Conservation (phyloP, 1,140 invertebrate species). For the Orchesella cincta region DNA sequence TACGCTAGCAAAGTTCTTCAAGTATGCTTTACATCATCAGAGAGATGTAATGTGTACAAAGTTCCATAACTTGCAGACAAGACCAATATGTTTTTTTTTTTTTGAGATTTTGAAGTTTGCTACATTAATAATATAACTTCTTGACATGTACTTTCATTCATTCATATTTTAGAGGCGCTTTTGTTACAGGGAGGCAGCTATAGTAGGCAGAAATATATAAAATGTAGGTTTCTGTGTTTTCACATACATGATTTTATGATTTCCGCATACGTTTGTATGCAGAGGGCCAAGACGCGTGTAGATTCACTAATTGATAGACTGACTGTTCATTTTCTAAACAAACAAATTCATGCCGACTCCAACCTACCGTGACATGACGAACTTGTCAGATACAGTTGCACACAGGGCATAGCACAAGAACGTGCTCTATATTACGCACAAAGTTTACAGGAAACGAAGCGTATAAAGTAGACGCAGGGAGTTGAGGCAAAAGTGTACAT, state of each 20-base stretch:
- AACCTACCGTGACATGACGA: background rate
- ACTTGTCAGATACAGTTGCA: background rate
- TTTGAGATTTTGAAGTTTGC: too few species aligned
- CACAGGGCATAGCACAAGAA: background rate
- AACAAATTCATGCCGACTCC: background rate
- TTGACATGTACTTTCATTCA: background rate
- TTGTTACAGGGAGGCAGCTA: background rate
- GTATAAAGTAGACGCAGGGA: background rate
- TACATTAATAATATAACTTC: background rate
- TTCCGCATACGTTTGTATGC: too few species aligned
- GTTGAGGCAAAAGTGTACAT: background rate
- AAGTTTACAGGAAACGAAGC: background rate
- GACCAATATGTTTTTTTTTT: too few species aligned
- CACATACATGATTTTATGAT: background rate
- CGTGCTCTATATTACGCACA: background rate
- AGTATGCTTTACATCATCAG: too few species aligned
- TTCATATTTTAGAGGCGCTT: background rate
- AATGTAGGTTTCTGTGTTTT: background rate
- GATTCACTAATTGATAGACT: conserved; percentile 19
- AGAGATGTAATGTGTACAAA: too few species aligned
- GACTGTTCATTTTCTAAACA: conserved; percentile 8
- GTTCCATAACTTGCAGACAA: too few species aligned
- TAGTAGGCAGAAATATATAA: background rate
- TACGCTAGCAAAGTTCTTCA: background rate
- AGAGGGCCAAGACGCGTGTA: too few species aligned